A percentile compares a stretch with the other conserved stretches of the same genome.
These are phyloP conservation scores for Sebastes flavidus DNA, from an alignment of 2,797 vertebrate species.

Conservation along the genomic window DNA sequence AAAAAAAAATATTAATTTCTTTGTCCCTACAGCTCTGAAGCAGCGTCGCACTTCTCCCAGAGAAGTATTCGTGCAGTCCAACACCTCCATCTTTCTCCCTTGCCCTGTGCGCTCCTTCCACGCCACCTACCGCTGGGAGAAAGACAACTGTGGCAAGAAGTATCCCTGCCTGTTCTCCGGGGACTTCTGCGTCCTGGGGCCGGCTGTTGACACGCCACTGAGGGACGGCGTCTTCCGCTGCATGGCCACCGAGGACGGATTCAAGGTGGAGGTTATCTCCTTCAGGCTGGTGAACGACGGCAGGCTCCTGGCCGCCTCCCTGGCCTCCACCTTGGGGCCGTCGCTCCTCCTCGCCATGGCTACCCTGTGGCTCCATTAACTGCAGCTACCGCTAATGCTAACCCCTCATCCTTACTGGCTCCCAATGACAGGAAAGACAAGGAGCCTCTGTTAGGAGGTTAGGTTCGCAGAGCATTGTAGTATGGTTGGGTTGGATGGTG, in stretches of 20 bases:
- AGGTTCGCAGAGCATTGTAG: conserved; percentile 79
- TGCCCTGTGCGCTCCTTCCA: conserved; percentile 87
- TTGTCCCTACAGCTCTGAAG: conserved; percentile 70
- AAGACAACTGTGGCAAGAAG: conserved; percentile 80
- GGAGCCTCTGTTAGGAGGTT: conserved; percentile 66
- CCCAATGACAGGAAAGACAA: conserved; percentile 50
- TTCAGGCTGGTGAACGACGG: conserved; percentile 82
- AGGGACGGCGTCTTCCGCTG: conserved; percentile 86
- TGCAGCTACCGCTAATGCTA: conserved; percentile 70
- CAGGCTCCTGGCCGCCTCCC: conserved; percentile 68
- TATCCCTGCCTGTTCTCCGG: conserved; percentile 86
- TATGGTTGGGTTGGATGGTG: conserved; percentile 51
- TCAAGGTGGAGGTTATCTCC: conserved; percentile 85
- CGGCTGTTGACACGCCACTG: conserved; percentile 75
- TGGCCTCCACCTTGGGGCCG: conserved; percentile 73
- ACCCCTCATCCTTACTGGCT: conserved; percentile 67
- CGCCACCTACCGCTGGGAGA: conserved; percentile 87
- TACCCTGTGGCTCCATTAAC: conserved; percentile 83
- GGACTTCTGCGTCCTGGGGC: conserved; percentile 84
- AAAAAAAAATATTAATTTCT: neutral
- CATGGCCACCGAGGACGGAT: conserved; percentile 84
- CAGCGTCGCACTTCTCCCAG: conserved; percentile 78
- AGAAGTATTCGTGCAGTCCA: conserved; percentile 78
- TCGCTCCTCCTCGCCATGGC: conserved; percentile 76
- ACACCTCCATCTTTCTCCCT: conserved; percentile 82